These are phyloP conservation scores for Scaptomyza cyrtandrae DNA, from an alignment of 2,888 invertebrate genomes.

Conservation along the genomic window DNA sequence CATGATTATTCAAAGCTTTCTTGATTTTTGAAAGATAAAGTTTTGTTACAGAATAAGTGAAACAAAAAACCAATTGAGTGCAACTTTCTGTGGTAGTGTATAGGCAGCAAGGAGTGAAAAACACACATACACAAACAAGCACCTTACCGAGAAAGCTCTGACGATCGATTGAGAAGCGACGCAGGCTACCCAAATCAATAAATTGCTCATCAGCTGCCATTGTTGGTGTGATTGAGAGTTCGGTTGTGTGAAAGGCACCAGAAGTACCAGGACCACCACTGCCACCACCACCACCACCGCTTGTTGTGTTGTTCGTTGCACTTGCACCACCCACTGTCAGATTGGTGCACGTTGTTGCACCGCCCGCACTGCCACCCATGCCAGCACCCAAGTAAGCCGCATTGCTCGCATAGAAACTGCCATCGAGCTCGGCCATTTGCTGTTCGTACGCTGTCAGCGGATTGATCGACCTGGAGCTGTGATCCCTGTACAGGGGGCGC, in stretches of 20 bases:
- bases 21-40: too few relatives aligned
- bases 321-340: conserved; percentile 58
- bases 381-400: conserved; percentile 71
- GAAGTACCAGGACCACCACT: conserved; percentile 45
- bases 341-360: conserved; percentile 67
- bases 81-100: not conserved
- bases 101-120: not conserved
- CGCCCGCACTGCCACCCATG: conserved; percentile 62
- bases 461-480: conserved; percentile 83
- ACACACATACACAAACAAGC: conserved; percentile 1
- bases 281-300: conserved; percentile 30
- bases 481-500: conserved; percentile 82
- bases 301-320: conserved; percentile 13
- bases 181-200: conserved; percentile 83
- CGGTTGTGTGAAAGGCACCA: conserved; percentile 80
- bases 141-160: conserved; percentile 84
- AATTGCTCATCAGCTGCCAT: conserved; percentile 82
- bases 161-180: conserved; percentile 84
- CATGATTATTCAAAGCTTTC: too few relatives aligned
- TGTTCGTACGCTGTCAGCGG: conserved; percentile 82
- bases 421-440: conserved; percentile 82
- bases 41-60: too few relatives aligned
- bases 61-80: not conserved
- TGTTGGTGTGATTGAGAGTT: conserved; percentile 83
- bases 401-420: conserved; percentile 79